Evolutionary conservation across 2,888 invertebrate species (phyloP).

Genomic region (Erynnis tages): DNA sequence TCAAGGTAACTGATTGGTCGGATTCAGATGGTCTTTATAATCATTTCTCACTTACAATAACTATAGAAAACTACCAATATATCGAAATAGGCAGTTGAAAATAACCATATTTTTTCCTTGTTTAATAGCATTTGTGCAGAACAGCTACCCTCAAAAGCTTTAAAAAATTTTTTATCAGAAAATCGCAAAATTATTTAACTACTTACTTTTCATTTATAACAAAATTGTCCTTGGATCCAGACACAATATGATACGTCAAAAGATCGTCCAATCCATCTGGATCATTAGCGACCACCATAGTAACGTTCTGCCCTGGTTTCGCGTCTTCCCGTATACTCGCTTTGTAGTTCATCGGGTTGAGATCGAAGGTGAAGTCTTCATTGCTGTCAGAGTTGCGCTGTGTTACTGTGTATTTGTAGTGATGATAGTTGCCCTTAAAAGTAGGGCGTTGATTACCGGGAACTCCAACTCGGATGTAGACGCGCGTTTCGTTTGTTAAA

Average conservation of each 20-base stretch:
- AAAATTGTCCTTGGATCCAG: conserved; percentile 89
- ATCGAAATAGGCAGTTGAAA: no score
- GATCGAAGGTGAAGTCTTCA: conserved; percentile 72
- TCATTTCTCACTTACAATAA: no score
- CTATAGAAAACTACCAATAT: no score
- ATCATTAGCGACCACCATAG: conserved; percentile 87
- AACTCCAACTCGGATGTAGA: conserved; percentile 88
- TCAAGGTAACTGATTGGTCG: no score
- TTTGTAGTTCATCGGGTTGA: conserved; percentile 87
- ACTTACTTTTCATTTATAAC: conserved; percentile 86
- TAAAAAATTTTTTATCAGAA: conserved; percentile 10
- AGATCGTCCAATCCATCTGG: conserved; percentile 88
- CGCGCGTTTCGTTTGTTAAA: conserved; percentile 83
- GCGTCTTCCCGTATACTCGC: conserved; percentile 87
- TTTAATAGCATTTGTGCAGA: no score
- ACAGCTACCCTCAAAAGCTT: no score
- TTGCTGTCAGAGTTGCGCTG: conserved; percentile 55
- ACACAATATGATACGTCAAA: conserved; percentile 85
- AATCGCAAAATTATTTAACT: no score
- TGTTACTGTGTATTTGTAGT: conserved; percentile 68
- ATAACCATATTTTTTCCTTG: no score
- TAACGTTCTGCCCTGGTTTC: conserved; percentile 84
- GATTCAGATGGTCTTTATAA: no score
- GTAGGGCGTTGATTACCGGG: conserved; percentile 90
- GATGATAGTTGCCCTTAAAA: conserved; percentile 87